Evolutionary conservation across 2,888 invertebrate genomes (phyloP).

Genomic region (Omphaloscelis lunosa): DNA sequence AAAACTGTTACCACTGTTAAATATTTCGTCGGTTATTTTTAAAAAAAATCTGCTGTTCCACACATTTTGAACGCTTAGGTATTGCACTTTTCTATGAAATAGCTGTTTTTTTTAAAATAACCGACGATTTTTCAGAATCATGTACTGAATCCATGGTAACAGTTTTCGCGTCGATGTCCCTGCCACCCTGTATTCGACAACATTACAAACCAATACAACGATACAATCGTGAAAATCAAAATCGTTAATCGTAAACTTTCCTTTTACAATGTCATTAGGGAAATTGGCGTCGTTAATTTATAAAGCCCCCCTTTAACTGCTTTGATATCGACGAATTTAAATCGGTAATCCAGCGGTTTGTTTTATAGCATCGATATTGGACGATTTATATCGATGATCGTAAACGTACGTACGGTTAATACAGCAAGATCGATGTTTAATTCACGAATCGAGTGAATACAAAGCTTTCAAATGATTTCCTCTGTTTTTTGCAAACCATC

Average conservation of each 20-base stretch:
- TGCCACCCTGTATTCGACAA: background rate
- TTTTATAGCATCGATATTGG: conserved; percentile 86
- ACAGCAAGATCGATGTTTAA: conserved; percentile 77
- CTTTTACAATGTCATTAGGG: conserved; percentile 90
- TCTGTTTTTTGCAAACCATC: conserved; percentile 13
- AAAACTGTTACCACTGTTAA: no score
- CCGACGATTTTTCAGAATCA: no score
- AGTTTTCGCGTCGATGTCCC: no score
- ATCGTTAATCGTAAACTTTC: conserved; percentile 86
- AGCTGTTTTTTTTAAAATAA: no score
- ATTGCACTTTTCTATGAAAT: no score
- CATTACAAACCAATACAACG: conserved; percentile 59
- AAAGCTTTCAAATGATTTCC: conserved; percentile 27
- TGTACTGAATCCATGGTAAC: no score
- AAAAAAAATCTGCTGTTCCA: no score
- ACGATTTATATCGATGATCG: conserved; percentile 82
- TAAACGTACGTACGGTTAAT: conserved; percentile 76
- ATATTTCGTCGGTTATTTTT: no score
- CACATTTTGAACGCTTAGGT: no score
- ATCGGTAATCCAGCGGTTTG: conserved; percentile 88
- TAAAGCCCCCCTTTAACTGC: conserved; percentile 86
- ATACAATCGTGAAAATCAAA: conserved; percentile 80
- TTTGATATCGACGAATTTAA: conserved; percentile 87
- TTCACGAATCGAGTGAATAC: conserved; percentile 72
- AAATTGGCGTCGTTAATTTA: conserved; percentile 89